These are phyloP conservation scores for Cetoscarus ocellatus DNA, from an alignment of 2,797 vertebrate genomes.

Conservation along the genomic window DNA sequence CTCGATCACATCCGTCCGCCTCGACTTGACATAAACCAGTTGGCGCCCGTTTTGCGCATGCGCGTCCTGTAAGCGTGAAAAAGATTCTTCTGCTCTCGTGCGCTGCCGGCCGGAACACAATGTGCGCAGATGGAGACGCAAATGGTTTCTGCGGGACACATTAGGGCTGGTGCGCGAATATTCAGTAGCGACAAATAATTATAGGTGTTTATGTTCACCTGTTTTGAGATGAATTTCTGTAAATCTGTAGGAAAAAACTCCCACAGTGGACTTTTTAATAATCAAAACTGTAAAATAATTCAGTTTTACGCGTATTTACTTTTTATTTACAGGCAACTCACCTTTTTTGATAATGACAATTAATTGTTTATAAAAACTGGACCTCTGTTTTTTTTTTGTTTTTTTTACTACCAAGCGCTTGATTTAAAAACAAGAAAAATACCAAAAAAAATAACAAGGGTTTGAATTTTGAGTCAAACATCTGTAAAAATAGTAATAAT, in stretches of 20 bases:
- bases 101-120: conserved; percentile 37
- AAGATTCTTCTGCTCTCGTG: conserved; percentile 64
- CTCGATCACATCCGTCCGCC: conserved; percentile 79
- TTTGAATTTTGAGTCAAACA: conserved; percentile 44
- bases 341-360: no score
- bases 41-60: conserved; percentile 75
- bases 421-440: no score
- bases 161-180: not conserved
- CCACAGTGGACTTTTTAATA: no score
- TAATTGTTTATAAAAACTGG: no score
- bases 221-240: not conserved
- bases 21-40: conserved; percentile 74
- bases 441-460: not conserved
- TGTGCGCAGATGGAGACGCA: conserved; percentile 39
- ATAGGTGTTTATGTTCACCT: no score
- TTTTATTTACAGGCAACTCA: no score
- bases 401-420: no score
- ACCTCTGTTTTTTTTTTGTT: no score
- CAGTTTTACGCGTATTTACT: no score
- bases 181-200: not conserved
- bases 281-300: no score
- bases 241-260: not conserved
- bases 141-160: conserved; percentile 25
- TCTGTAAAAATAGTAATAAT: no score
- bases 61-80: conserved; percentile 75